Conservation (phyloP, 2,797 vertebrate genomes). For the Acropternis orthonyx region DNA sequence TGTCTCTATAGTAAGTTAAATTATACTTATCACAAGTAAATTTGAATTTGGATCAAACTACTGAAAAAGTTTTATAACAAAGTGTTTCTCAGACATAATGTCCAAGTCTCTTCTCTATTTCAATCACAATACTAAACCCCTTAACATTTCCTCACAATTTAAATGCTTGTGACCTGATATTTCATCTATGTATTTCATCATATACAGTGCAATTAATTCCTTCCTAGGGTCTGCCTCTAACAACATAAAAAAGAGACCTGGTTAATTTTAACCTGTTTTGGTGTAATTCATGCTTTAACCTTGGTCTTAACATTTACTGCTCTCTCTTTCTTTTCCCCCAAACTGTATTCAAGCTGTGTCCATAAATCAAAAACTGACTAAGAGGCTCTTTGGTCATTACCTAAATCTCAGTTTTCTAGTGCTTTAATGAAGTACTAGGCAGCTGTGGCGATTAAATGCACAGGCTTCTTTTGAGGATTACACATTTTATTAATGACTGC, state of each 20-base stretch:
- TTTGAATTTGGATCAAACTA: background rate
- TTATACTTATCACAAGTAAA: background rate
- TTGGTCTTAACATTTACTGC: background rate
- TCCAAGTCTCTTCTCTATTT: background rate
- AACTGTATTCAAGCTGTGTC: background rate
- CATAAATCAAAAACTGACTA: background rate
- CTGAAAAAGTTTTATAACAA: background rate
- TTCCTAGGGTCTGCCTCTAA: background rate
- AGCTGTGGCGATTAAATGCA: background rate
- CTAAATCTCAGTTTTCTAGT: background rate
- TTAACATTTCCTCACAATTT: background rate
- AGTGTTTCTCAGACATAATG: background rate
- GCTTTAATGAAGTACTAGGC: background rate
- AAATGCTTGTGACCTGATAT: background rate
- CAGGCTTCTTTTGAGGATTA: background rate
- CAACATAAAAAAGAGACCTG: background rate
- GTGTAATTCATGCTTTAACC: conserved; percentile 1
- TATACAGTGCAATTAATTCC: background rate
- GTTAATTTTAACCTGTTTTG: background rate
- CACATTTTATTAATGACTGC: background rate
- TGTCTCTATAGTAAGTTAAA: background rate
- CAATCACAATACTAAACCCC: background rate
- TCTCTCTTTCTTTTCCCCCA: background rate
- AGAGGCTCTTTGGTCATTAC: background rate
- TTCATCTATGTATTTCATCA: background rate